Base-by-base conservation (phyloP, 2,888 invertebrate species). In the Abrostola triplasia region DNA sequence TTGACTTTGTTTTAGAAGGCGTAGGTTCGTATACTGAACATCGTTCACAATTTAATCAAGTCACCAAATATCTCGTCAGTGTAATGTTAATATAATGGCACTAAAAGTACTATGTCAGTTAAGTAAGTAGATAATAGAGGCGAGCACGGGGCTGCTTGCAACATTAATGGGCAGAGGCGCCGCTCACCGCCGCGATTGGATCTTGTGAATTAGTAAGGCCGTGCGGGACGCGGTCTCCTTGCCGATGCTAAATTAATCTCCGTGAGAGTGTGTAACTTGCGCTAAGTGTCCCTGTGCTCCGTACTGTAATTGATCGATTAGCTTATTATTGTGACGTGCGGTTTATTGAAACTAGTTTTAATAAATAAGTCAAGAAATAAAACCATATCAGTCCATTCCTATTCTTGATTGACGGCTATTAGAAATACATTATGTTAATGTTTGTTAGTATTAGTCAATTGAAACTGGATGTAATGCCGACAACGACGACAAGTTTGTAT, bases 151-250 rank as follows among this genome's bases (percentile, higher is more conserved):
- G 67, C 69, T 67, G 79, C 76, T 69, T 89, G 89, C 88, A 90
- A 88, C 82, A 86, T 89, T 88, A 87, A 89, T 87, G 87, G 77
- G 77, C 74, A 77, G 67, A 86, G 86, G 84, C 84, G 83, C 81
- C 84, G 82, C 81, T 79, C 80, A 55, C 71, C 59, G 67, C 67
- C 80, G 82, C 87, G 85, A 88, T 89, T 87, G 88, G 84, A 80
- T 84, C 82, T 80, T 64, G 71, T 89, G 88, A 89, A 88, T 88
- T 88, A 88, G 83, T 89, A 86, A 88, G 80, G 72, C 70, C 80
- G 62, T 76, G 67, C 79, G 77, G 80, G 78, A 75, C 73, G 60
- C 60, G 56, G 62, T 54, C 70, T 75, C 73, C 82, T 76, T 78
- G 70, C 81, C 72, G 63, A 64, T 77, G 71, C 69, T 74, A 79